Conservation (phyloP, 2,113 vertebrate species). For the Cercocebus atys region DNA sequence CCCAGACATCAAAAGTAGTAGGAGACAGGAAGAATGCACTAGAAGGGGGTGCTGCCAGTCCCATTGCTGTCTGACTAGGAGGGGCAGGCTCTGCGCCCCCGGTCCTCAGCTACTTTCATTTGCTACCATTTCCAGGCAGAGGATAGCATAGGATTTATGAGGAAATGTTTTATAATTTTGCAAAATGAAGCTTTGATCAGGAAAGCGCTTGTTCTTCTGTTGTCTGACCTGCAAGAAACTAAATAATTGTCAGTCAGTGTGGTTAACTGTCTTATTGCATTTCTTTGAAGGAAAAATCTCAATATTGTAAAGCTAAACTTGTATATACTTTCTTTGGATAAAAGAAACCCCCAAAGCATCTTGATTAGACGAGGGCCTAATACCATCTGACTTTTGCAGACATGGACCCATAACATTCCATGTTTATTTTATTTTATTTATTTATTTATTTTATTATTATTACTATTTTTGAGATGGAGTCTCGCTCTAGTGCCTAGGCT, state of each 20-base stretch:
- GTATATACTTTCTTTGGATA: neutral
- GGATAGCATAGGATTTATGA: too few relatives aligned
- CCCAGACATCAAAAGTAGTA: neutral
- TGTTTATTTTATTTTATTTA: neutral
- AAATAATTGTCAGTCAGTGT: rapidly evolving
- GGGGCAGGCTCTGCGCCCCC: neutral
- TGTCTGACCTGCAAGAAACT: neutral
- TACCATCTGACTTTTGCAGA: neutral
- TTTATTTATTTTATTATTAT: too few relatives aligned
- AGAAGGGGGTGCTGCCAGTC: neutral
- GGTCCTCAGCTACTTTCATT: neutral
- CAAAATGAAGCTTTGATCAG: neutral
- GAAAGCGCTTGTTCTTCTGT: neutral
- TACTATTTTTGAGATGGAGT: too few relatives aligned
- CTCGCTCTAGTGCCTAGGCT: too few relatives aligned
- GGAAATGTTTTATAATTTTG: rapidly evolving
- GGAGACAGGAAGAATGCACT: rapidly evolving
- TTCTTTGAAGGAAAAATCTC: neutral
- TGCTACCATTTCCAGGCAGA: neutral
- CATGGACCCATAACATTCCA: rapidly evolving
- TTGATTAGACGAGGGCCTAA: neutral
- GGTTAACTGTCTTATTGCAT: neutral
- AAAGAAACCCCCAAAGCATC: neutral
- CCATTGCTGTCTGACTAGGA: rapidly evolving
- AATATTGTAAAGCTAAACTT: neutral